These are phyloP conservation scores for Drosophila yooni DNA, from an alignment of 2,888 invertebrate species.

Conservation along the genomic window DNA sequence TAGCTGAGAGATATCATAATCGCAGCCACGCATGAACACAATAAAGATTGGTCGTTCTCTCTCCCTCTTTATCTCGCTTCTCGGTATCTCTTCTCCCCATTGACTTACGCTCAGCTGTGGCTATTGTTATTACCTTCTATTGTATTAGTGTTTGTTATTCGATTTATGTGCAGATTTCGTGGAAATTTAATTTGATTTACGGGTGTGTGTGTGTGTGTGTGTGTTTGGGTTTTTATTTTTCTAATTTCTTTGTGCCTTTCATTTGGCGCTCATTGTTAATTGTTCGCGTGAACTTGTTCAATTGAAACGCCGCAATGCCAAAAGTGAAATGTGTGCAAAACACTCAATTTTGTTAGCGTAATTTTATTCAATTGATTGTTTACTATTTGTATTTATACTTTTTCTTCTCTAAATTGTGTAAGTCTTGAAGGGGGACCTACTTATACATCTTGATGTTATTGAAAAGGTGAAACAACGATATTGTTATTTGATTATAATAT, in stretches of 20 bases:
- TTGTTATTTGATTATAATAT: conserved; percentile 23
- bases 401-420: conserved; percentile 42
- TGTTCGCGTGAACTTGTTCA: conserved; percentile 83
- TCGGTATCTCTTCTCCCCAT: neutral
- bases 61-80: neutral
- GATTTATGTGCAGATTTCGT: conserved; percentile 65
- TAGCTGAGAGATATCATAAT: conserved; percentile 18
- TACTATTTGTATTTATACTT: conserved; percentile 5
- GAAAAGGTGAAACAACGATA: conserved; percentile 29
- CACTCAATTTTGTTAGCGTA: conserved; percentile 62
- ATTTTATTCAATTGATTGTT: conserved; percentile 48
- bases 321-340: conserved; percentile 81
- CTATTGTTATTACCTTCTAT: conserved; percentile 43
- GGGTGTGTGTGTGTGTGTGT: conserved; percentile 19
- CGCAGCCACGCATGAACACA: conserved; percentile 21
- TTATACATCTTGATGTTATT: conserved; percentile 12
- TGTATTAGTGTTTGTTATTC: conserved; percentile 57
- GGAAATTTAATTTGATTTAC: conserved; percentile 60
- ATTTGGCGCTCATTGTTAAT: conserved; percentile 75
- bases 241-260: conserved; percentile 30
- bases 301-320: conserved; percentile 78
- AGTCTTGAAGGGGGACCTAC: conserved; percentile 37
- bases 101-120: conserved; percentile 30
- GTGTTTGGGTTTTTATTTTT: conserved; percentile 28
- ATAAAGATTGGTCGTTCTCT: conserved; percentile 15